Conservation (phyloP, 1,140 invertebrate species). For the Dinothrombium tinctorium region DNA sequence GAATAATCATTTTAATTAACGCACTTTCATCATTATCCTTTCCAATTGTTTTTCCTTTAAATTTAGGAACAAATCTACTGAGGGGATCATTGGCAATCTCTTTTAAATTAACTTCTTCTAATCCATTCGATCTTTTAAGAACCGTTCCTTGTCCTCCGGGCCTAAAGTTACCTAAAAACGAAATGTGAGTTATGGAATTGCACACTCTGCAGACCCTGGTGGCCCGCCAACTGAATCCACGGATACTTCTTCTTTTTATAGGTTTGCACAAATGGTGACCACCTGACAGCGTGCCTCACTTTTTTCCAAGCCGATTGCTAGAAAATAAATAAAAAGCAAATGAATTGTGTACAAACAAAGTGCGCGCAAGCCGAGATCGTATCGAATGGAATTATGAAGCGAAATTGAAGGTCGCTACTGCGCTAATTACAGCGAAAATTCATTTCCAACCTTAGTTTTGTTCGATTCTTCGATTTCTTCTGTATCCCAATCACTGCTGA, state of each 20-base stretch:
- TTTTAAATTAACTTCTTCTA: slow-evolving; percentile 48
- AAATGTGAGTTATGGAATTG: slow-evolving; percentile 2
- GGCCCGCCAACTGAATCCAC: slow-evolving; percentile 80
- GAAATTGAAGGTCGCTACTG: too few relatives aligned
- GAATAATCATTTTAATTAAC: slow-evolving; percentile 22
- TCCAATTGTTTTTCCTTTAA: slow-evolving; percentile 49
- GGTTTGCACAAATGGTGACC: slow-evolving; percentile 86
- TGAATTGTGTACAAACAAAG: too few relatives aligned
- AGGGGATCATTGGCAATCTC: slow-evolving; percentile 65
- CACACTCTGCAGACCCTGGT: slow-evolving; percentile 34
- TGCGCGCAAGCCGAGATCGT: too few relatives aligned
- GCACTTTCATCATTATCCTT: slow-evolving; percentile 59
- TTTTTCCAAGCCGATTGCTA: too few relatives aligned
- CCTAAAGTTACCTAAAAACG: slow-evolving; percentile 53
- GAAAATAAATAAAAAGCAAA: too few relatives aligned
- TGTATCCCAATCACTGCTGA: too few relatives aligned
- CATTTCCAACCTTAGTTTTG: too few relatives aligned
- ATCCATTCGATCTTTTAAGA: slow-evolving; percentile 65
- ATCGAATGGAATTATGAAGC: too few relatives aligned
- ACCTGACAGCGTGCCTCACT: slow-evolving; percentile 71
- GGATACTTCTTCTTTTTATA: slow-evolving; percentile 85
- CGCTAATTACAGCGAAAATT: too few relatives aligned
- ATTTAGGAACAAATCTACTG: slow-evolving; percentile 66
- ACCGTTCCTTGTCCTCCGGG: slow-evolving; percentile 77
- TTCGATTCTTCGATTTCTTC: too few relatives aligned